A percentile compares a stretch with the other conserved stretches of the same genome.
phyloP scores from a whole-genome alignment of 2,797 vertebrate species.

The Galaxias olidus region DNA sequence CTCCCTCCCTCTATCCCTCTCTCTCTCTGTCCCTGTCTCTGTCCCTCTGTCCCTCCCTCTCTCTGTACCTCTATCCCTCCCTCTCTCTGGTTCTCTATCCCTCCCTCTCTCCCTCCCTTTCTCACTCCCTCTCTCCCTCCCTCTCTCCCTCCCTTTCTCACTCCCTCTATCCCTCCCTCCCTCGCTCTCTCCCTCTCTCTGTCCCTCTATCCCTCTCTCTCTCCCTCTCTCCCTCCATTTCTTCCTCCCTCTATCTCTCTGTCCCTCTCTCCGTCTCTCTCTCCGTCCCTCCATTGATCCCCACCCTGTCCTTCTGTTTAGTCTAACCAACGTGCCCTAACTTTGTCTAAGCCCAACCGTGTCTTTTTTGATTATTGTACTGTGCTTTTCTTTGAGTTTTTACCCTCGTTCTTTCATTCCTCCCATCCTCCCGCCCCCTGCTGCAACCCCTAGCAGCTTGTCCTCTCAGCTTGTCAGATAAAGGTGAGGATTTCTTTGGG shows the following conservation, averaged over 20 bases:
- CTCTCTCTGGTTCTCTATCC: too few relatives aligned
- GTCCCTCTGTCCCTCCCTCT: neutral
- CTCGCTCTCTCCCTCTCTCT: neutral
- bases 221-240: neutral
- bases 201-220: too few relatives aligned
- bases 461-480: constrained; percentile 63
- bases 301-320: neutral
- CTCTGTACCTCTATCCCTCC: too few relatives aligned
- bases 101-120: constrained; percentile 34
- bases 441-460: constrained; percentile 35
- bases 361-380: constrained; percentile 3
- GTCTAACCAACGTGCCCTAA: too few relatives aligned
- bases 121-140: too few relatives aligned
- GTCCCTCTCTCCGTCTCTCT: neutral
- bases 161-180: too few relatives aligned
- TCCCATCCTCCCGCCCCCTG: constrained; percentile 40
- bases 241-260: neutral
- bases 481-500: constrained; percentile 63
- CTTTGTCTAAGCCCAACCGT: neutral
- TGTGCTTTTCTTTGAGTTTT: constrained; percentile 42
- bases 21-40: constrained; percentile 42
- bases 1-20: constrained; percentile 29
- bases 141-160: constrained; percentile 31
- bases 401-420: constrained; percentile 29
- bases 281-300: neutral